Percentiles rank a stretch among this genome's conserved stretches.
Conservation (phyloP, 1,140 invertebrate species). For the Xylocopa sonorina region DNA sequence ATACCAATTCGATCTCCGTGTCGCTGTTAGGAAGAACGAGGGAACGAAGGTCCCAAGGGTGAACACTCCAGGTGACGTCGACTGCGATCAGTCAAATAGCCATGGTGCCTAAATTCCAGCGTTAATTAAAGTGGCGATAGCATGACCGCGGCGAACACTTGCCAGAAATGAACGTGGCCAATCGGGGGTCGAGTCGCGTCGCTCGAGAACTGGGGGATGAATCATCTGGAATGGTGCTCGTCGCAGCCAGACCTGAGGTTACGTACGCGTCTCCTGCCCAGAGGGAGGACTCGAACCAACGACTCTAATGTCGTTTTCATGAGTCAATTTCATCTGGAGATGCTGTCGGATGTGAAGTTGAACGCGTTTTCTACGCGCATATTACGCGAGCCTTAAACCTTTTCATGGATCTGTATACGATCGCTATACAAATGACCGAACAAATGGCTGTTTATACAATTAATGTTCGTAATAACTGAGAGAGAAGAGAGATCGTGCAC, state of each 20-base stretch:
- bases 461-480: no score
- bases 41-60: not conserved
- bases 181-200: not conserved
- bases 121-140: conserved; percentile 19
- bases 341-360: not conserved
- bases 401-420: no score
- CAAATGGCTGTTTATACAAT: no score
- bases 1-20: conserved; percentile 39
- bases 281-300: no score
- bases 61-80: not conserved
- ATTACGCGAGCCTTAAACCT: not conserved
- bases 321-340: not conserved
- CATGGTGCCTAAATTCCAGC: not conserved
- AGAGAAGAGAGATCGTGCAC: no score
- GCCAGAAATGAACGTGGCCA: conserved; percentile 4
- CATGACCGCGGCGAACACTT: not conserved
- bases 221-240: conserved; percentile 7
- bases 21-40: not conserved
- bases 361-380: not conserved
- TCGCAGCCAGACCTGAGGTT: not conserved
- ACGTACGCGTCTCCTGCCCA: not conserved
- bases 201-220: conserved; percentile 7
- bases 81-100: not conserved
- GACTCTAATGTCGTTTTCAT: not conserved
- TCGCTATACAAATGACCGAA: no score